These are phyloP conservation scores for Artibeus lituratus DNA, from an alignment of 2,797 vertebrate genomes.

Conservation along the genomic window DNA sequence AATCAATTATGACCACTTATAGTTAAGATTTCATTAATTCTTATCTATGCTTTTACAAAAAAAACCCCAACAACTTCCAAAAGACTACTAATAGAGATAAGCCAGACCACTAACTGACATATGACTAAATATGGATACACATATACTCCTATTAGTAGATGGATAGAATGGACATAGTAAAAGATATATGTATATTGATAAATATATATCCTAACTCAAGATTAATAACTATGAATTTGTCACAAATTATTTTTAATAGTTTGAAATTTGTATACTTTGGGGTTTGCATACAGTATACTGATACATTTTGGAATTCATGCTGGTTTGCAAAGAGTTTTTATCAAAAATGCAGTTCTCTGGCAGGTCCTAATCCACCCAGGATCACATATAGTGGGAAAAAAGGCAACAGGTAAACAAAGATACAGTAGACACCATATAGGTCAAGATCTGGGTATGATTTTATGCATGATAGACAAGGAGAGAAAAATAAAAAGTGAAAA, in stretches of 20 bases:
- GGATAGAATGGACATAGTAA: neutral
- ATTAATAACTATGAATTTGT: neutral
- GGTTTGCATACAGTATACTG: neutral
- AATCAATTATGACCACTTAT: neutral
- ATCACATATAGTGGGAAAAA: neutral
- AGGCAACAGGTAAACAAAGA: neutral
- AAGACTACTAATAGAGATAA: neutral
- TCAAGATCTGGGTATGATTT: neutral
- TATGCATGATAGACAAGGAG: neutral
- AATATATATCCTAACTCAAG: neutral
- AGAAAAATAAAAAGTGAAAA: neutral
- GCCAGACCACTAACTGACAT: neutral
- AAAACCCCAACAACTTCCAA: neutral
- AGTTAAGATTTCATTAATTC: neutral
- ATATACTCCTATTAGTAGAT: neutral
- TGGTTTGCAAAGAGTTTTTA: neutral
- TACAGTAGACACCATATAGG: neutral
- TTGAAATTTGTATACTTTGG: neutral
- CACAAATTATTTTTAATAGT: constrained; percentile 1
- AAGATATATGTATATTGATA: neutral
- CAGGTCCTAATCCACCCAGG: neutral
- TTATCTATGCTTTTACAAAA: neutral
- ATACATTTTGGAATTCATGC: neutral
- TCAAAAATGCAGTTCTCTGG: neutral
- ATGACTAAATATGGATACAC: neutral